phyloP scores from a whole-genome alignment of 1,140 invertebrate genomes.

The Caenorhabditis briggsae region DNA sequence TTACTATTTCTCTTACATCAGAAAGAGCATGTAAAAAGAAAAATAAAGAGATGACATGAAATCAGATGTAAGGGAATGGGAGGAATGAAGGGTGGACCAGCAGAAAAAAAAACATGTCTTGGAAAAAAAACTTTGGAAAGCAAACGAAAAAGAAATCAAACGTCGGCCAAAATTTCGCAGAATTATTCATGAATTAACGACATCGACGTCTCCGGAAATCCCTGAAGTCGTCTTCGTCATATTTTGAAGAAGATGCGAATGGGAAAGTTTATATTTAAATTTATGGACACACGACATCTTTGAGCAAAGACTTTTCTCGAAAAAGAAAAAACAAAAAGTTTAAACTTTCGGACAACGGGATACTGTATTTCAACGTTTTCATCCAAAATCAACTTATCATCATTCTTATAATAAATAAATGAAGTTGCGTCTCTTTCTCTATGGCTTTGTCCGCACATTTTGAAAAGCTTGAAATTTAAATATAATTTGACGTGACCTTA shows the following conservation, averaged over 20 bases:
- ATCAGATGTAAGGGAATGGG: background rate
- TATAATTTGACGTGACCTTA: too few species aligned
- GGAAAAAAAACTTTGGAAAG: background rate
- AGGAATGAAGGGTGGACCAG: background rate
- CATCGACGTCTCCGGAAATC: background rate
- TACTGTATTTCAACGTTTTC: too few species aligned
- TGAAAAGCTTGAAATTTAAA: too few species aligned
- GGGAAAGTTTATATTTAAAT: background rate
- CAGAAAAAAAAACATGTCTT: background rate
- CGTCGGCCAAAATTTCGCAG: constrained; percentile 5
- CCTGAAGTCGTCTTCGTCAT: background rate
- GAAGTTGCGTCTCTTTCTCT: too few species aligned
- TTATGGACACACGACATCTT: constrained; percentile 1
- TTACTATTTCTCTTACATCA: background rate
- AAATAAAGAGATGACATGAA: constrained; percentile 1
- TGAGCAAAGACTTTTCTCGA: too few species aligned
- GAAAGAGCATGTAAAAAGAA: background rate
- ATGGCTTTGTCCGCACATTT: too few species aligned
- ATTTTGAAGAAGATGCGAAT: background rate
- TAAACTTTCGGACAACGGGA: too few species aligned
- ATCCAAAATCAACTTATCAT: too few species aligned
- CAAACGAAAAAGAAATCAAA: constrained; percentile 24
- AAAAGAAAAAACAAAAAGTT: too few species aligned
- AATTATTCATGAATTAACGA: constrained; percentile 47
- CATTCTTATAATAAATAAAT: too few species aligned